Percentiles rank a stretch among this genome's conserved stretches.
Conservation (phyloP, 2,113 vertebrate species). For the Aplodontia rufa region DNA sequence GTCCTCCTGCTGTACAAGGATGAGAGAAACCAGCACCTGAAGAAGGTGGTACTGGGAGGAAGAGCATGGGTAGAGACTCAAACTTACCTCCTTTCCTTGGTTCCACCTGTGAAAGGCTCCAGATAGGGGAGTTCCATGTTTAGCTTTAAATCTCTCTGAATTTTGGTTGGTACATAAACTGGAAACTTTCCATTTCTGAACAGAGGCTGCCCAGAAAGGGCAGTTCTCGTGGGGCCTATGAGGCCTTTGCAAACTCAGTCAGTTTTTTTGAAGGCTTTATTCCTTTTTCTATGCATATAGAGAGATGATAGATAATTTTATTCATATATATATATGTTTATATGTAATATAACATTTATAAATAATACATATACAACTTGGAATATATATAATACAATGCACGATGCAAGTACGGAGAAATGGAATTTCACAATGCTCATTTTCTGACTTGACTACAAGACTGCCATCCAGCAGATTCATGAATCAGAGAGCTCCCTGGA, state of each 20-base stretch:
- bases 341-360: not conserved
- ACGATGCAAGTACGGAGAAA: not conserved
- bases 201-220: not conserved
- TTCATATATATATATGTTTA: too few species aligned
- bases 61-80: rapidly evolving
- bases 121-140: not conserved
- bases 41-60: too few species aligned
- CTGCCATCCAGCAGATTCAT: not conserved
- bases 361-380: not conserved
- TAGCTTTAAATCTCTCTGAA: not conserved
- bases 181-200: not conserved
- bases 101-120: not conserved
- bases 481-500: not conserved
- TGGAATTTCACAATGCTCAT: not conserved
- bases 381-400: not conserved
- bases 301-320: not conserved
- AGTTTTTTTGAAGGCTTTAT: not conserved
- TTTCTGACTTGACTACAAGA: not conserved
- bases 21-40: not conserved
- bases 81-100: too few species aligned
- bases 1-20: not conserved
- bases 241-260: not conserved
- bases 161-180: too few species aligned
- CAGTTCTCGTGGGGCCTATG: not conserved
- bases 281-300: not conserved